Percentiles rank a stretch among this genome's conserved stretches.
Evolutionary conservation across 2,113 vertebrate species (phyloP).

Genomic region (Halichoeres trimaculatus): DNA sequence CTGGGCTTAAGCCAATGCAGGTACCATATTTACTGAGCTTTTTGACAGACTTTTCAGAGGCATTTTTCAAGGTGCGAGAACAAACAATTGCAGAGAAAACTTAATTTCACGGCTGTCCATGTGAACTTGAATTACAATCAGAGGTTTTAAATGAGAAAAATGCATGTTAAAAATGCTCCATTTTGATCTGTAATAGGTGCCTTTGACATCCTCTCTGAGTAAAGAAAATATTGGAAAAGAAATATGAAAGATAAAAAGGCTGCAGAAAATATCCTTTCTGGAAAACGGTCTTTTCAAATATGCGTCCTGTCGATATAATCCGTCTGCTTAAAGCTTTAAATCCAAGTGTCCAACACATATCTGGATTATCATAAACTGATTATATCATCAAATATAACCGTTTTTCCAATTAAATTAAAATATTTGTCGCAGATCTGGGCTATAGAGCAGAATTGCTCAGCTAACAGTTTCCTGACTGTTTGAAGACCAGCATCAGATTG

Average conservation of each 20-base stretch:
- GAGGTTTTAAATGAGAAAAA: constrained; percentile 8
- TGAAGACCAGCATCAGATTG: constrained; percentile 29
- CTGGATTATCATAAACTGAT: constrained; percentile 13
- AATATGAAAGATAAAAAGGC: not conserved
- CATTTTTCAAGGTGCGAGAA: constrained; percentile 50
- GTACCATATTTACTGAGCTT: constrained; percentile 72
- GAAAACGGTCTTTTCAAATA: constrained; percentile 1
- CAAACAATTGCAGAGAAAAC: constrained; percentile 48
- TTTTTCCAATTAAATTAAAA: constrained; percentile 40
- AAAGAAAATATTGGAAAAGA: not conserved
- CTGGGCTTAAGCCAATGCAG: constrained; percentile 68
- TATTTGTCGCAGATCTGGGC: not conserved
- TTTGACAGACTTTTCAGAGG: constrained; percentile 55
- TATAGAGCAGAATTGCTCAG: not conserved
- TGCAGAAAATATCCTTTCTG: constrained; percentile 11
- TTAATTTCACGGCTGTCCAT: constrained; percentile 38
- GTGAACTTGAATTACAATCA: constrained; percentile 34
- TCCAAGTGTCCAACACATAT: constrained; percentile 15
- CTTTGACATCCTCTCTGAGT: constrained; percentile 7
- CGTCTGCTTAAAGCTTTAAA: constrained; percentile 12
- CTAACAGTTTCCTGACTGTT: constrained; percentile 4
- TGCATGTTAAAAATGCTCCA: not conserved
- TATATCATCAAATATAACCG: constrained; percentile 21
- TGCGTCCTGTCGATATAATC: constrained; percentile 6
- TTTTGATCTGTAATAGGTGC: constrained; percentile 6